Evolutionary conservation across 2,797 vertebrate genomes (phyloP).

Genomic region (Rousettus madagascariensis): DNA sequence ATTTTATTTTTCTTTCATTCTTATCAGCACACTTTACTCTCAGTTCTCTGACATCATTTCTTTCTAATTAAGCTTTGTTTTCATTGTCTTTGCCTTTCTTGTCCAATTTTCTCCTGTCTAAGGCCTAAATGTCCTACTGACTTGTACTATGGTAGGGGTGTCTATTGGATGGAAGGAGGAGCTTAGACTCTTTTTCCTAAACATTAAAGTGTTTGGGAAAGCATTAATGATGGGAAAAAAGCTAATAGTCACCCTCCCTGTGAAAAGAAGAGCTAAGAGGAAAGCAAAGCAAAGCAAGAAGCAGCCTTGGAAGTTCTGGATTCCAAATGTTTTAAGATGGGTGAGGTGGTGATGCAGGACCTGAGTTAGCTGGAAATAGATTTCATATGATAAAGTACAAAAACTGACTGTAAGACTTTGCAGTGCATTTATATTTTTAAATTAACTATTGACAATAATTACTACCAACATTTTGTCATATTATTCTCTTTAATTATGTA

Average conservation of each 20-base stretch:
- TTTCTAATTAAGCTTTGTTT: background rate
- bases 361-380: background rate
- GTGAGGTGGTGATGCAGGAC: accelerated
- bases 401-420: background rate
- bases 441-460: background rate
- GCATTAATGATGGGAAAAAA: background rate
- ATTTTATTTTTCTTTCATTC: background rate
- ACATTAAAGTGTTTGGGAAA: background rate
- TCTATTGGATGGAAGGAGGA: background rate
- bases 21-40: background rate
- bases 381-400: background rate
- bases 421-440: background rate
- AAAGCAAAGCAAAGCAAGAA: background rate
- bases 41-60: background rate
- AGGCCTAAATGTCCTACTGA: background rate
- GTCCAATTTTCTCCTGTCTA: background rate
- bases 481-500: background rate
- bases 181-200: background rate
- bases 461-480: background rate
- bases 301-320: background rate
- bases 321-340: background rate
- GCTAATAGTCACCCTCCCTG: background rate
- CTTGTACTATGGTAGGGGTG: background rate
- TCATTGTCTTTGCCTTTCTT: background rate
- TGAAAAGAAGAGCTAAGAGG: background rate